A percentile compares a stretch with the other conserved stretches of the same genome.
Conservation (phyloP, 64 coral and sea anemone genomes). For the Actinia equina region DNA sequence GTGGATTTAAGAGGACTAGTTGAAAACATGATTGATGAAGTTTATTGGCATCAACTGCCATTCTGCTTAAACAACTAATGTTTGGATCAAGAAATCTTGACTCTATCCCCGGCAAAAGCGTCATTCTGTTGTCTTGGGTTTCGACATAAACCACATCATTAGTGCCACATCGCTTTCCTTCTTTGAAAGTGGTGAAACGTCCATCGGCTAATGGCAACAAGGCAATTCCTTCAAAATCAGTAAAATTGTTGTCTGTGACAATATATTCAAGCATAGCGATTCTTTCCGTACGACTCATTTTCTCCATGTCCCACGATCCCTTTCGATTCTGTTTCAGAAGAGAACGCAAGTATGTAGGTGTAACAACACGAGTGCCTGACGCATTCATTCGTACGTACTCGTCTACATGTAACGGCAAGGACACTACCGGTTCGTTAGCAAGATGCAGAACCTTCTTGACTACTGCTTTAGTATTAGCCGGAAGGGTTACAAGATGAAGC, state of each 20-base stretch:
- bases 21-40: neutral
- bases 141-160: constrained; percentile 54
- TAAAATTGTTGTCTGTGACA: constrained; percentile 43
- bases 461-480: constrained; percentile 8
- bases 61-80: neutral
- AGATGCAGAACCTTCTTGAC: constrained; percentile 35
- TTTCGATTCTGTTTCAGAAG: constrained; percentile 30
- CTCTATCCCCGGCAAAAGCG: constrained; percentile 65
- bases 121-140: constrained; percentile 27
- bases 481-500: neutral
- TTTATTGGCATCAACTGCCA: constrained; percentile 15
- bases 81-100: constrained; percentile 59
- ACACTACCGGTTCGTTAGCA: constrained; percentile 64
- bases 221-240: constrained; percentile 46
- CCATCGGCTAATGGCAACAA: constrained; percentile 76
- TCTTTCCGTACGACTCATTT: constrained; percentile 22
- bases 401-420: constrained; percentile 24
- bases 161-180: neutral
- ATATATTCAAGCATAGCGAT: constrained; percentile 70
- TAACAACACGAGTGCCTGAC: constrained; percentile 13
- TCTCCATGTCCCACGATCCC: constrained; percentile 26
- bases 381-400: constrained; percentile 18
- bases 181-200: constrained; percentile 58
- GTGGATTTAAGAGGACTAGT: constrained; percentile 26
- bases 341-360: constrained; percentile 11